Evolutionary conservation across 2,113 vertebrate genomes (phyloP).

Genomic region (Nansenia antarctica): DNA sequence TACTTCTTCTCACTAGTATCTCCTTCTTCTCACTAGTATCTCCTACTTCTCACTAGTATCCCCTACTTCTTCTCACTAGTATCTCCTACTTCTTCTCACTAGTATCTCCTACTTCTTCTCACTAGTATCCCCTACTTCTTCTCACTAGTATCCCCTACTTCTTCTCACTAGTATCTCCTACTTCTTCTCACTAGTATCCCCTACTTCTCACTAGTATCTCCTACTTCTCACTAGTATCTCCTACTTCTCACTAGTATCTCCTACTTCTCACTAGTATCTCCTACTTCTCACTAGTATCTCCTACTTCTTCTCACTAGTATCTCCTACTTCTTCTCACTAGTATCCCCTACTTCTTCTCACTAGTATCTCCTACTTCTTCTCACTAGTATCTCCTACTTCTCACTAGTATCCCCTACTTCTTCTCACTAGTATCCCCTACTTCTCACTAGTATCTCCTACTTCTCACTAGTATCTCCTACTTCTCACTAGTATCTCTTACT

Average conservation of each 20-base stretch:
- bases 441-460: too few species aligned
- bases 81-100: too few species aligned
- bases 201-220: not conserved
- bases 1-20: not conserved
- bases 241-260: not conserved
- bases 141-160: not conserved
- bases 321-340: not conserved
- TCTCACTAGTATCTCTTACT: too few species aligned
- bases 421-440: not conserved
- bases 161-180: not conserved
- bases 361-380: not conserved
- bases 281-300: not conserved
- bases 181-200: too few species aligned
- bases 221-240: too few species aligned
- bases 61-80: too few species aligned
- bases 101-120: not conserved
- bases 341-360: not conserved
- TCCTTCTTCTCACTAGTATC: too few species aligned
- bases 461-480: not conserved
- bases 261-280: too few species aligned
- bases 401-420: not conserved
- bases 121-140: not conserved
- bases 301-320: not conserved
- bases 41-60: not conserved
- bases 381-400: too few species aligned